Evolutionary conservation across 2,113 vertebrate species (phyloP).

Genomic region (Solenodon paradoxus): DNA sequence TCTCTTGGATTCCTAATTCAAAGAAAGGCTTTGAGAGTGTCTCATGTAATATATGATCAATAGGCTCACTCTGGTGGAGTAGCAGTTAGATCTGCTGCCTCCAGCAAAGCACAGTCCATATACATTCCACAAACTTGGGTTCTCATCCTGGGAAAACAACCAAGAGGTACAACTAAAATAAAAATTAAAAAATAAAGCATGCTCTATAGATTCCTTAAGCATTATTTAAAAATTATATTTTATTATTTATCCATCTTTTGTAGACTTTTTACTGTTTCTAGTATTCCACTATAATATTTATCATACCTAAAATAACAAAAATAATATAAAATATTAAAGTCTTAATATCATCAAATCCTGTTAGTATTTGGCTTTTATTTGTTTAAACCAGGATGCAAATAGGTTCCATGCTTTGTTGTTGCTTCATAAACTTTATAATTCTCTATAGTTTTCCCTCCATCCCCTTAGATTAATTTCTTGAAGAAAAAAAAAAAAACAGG

Average conservation of each 20-base stretch:
- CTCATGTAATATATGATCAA: not conserved
- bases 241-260: not conserved
- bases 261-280: not conserved
- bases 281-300: not conserved
- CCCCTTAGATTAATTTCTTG: not conserved
- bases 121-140: too few species aligned
- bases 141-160: too few species aligned
- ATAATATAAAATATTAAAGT: not conserved
- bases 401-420: not conserved
- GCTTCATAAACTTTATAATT: not conserved
- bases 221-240: not conserved
- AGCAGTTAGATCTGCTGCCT: too few species aligned
- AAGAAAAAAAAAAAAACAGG: not conserved
- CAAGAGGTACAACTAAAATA: too few species aligned
- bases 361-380: not conserved
- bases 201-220: not conserved
- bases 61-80: too few species aligned
- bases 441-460: not conserved
- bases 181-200: too few species aligned
- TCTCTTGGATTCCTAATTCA: not conserved
- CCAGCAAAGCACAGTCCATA: too few species aligned
- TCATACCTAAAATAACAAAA: not conserved
- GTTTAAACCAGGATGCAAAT: not conserved
- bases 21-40: not conserved
- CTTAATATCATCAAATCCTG: not conserved